Evolutionary conservation across 2,888 invertebrate species (phyloP).

Genomic region (Lasioglossum villosulum): DNA sequence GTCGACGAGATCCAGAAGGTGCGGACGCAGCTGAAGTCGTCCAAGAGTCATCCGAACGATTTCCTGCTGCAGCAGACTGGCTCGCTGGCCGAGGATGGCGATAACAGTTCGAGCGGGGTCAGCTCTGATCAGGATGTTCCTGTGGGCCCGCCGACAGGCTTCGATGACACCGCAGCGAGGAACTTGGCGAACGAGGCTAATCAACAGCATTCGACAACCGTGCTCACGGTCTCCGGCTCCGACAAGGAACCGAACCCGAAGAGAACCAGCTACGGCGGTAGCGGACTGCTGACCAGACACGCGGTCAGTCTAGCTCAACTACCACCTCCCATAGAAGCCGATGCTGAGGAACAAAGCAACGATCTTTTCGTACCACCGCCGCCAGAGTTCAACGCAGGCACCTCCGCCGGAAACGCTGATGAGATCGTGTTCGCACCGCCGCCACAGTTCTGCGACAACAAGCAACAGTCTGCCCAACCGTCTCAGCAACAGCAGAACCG

Average conservation of each 20-base stretch:
- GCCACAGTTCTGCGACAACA: constrained; percentile 94
- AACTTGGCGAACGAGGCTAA: constrained; percentile 78
- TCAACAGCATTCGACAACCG: constrained; percentile 68
- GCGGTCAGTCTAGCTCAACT: constrained; percentile 92
- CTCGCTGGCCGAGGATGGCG: constrained; percentile 89
- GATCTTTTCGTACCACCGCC: constrained; percentile 87
- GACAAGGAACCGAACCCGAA: constrained; percentile 79
- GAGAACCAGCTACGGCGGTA: constrained; percentile 79
- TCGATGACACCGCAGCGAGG: constrained; percentile 83
- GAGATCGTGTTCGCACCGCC: constrained; percentile 92
- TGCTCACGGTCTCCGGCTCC: constrained; percentile 77
- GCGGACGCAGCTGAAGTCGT: constrained; percentile 92
- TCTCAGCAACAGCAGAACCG: constrained; percentile 83
- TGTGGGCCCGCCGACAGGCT: constrained; percentile 85
- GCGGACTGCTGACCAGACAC: constrained; percentile 87
- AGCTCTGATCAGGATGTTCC: constrained; percentile 93
- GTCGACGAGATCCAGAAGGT: constrained; percentile 96
- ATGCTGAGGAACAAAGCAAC: constrained; percentile 89
- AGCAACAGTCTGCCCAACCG: constrained; percentile 81
- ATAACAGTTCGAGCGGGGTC: constrained; percentile 95
- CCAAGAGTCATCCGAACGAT: constrained; percentile 94
- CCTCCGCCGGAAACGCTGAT: constrained; percentile 84
- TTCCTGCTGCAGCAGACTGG: constrained; percentile 86
- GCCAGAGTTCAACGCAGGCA: constrained; percentile 86
- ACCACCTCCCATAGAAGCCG: constrained; percentile 91